These are phyloP conservation scores for Poliocrania exsul DNA, from an alignment of 2,797 vertebrate species.

Conservation along the genomic window DNA sequence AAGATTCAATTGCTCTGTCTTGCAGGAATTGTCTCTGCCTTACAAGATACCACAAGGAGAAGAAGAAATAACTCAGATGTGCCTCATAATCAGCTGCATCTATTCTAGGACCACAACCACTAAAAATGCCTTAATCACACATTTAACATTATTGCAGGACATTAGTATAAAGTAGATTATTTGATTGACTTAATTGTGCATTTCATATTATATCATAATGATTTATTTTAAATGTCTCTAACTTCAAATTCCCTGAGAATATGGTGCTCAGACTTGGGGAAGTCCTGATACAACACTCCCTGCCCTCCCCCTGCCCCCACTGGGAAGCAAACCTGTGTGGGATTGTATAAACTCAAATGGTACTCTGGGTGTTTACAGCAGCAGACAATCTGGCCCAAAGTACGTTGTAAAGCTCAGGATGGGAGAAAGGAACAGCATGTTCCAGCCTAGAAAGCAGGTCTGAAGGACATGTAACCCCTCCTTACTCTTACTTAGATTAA, in stretches of 20 bases:
- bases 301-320: background rate
- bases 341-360: background rate
- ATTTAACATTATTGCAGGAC: background rate
- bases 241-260: background rate
- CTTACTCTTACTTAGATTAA: slow-evolving; percentile 47
- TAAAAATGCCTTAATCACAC: slow-evolving; percentile 2
- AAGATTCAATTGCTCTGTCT: background rate
- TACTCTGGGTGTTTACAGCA: slow-evolving; percentile 29
- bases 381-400: background rate
- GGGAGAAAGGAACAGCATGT: slow-evolving; percentile 51
- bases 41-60: background rate
- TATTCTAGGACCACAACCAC: background rate
- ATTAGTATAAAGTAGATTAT: background rate
- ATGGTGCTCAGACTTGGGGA: background rate
- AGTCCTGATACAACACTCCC: background rate
- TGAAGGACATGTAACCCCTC: slow-evolving; percentile 8
- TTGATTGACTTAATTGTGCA: background rate
- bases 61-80: background rate
- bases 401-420: slow-evolving; percentile 3
- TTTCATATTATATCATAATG: background rate
- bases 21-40: slow-evolving; percentile 4
- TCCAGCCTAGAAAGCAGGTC: slow-evolving; percentile 47
- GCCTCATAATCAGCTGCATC: background rate
- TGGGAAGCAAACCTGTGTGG: background rate
- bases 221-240: background rate